A percentile compares a stretch with the other conserved stretches of the same genome.
phyloP scores from a whole-genome alignment of 2,888 invertebrate genomes.

The Acleris laterana region DNA sequence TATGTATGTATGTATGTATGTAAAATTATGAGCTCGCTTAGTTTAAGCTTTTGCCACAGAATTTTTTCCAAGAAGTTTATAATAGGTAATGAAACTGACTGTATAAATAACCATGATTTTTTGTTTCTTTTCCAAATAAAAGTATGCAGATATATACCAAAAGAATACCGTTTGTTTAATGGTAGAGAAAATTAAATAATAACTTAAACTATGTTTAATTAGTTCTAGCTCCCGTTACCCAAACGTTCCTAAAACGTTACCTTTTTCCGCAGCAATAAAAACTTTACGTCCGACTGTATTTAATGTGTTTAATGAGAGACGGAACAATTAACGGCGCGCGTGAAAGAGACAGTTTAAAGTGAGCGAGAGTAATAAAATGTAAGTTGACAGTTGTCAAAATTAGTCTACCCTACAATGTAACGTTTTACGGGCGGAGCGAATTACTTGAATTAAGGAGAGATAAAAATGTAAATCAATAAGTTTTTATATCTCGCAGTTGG shows the following conservation, averaged over 20 bases:
- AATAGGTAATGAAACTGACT: too few species aligned
- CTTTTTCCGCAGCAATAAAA: slow-evolving; percentile 47
- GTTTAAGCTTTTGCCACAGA: too few species aligned
- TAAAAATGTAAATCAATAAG: slow-evolving; percentile 37
- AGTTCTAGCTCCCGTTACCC: slow-evolving; percentile 49
- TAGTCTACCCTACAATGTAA: slow-evolving; percentile 56
- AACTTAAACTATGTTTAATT: slow-evolving; percentile 50
- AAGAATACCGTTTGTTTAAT: too few species aligned
- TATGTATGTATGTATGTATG: too few species aligned
- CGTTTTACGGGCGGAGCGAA: slow-evolving; percentile 38
- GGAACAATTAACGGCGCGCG: slow-evolving; percentile 22
- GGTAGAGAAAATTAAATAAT: too few species aligned
- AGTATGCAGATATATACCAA: too few species aligned
- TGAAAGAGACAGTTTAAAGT: slow-evolving; percentile 25
- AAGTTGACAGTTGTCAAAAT: slow-evolving; percentile 56
- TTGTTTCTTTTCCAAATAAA: too few species aligned
- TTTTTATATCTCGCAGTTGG: slow-evolving; percentile 22
- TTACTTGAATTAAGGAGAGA: slow-evolving; percentile 32
- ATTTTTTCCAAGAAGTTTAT: too few species aligned
- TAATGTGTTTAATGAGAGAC: slow-evolving; percentile 31
- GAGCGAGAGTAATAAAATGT: slow-evolving; percentile 51
- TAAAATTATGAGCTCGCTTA: too few species aligned
- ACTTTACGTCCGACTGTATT: slow-evolving; percentile 35
- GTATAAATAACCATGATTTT: too few species aligned
- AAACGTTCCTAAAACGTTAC: slow-evolving; percentile 41